Evolutionary conservation across 2,888 invertebrate genomes (phyloP), one percentile per base, ranked within the genome.

Genomic region (Gastrophysa polygoni): DNA sequence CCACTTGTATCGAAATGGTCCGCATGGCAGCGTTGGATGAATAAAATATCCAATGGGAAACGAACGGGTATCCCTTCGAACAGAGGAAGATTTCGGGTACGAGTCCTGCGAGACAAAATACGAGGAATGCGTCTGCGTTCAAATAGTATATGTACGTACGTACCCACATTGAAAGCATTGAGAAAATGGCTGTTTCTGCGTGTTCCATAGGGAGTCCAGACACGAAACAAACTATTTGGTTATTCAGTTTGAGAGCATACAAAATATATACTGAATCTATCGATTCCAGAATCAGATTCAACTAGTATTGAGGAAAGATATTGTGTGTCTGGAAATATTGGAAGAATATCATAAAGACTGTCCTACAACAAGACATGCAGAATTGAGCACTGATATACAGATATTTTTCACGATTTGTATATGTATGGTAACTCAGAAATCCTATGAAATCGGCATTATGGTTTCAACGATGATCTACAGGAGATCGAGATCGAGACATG

Each of bases 111-210:
- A 71, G 71, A 71, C 61, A 60, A 66, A n/a, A 64, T 69, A 68
- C 60, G 70, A 68, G 66, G 68, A 71, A 71, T 69, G 68, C 71
- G 67, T 67, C 68, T 68, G 67, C 65, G 67, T 70, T 69, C 66
- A 69, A 67, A 66, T 51, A 60, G 63, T 64, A 63, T 32, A 8
- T 11, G n/a, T n/a, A n/a, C n/a, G n/a, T n/a, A n/a, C n/a, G n/a
- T n/a, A n/a, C n/a, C n/a, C 7, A 38, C 38, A 38, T 3, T 14
- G 14, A 6, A 14, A 38, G 6, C 38, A 38, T 38, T 14, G 14
- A 14, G 38, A n/a, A 14, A 38, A 38, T 11, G 38, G 14, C 38
- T 38, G 11, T 4, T 4, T 38, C 38, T 38, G 11, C n/a, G 14
- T 4, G 14, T 11, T 38, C 38, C 14, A 4, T 14, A 14, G 38